phyloP scores from a whole-genome alignment of 2,888 invertebrate species.

The Gymnosoma rotundatum region DNA sequence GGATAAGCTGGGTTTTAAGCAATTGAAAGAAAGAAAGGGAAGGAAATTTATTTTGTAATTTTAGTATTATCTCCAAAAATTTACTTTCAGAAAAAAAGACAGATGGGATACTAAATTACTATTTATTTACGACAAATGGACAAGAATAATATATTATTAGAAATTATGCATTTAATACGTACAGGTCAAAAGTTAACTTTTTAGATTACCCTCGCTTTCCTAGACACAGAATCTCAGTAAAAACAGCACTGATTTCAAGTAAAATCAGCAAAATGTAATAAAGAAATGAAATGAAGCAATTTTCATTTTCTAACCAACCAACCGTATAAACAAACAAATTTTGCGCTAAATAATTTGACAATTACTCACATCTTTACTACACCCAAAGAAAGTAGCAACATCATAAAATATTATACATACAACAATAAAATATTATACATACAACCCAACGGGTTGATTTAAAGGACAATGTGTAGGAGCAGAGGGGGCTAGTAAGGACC shows the following conservation, averaged over 20 bases:
- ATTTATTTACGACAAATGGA: too few species aligned
- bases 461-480: constrained; percentile 10
- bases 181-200: background rate
- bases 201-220: constrained; percentile 1
- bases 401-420: constrained; percentile 28
- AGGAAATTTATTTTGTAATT: too few species aligned
- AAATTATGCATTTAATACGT: too few species aligned
- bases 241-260: constrained; percentile 18
- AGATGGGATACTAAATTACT: too few species aligned
- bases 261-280: constrained; percentile 21
- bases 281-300: constrained; percentile 68
- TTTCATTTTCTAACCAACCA: constrained; percentile 79
- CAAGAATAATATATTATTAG: too few species aligned
- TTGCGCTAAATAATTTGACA: constrained; percentile 82
- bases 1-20: too few species aligned
- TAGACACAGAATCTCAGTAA: background rate
- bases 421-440: constrained; percentile 40
- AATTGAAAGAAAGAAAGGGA: too few species aligned
- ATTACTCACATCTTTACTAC: constrained; percentile 79
- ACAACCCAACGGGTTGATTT: constrained; percentile 19
- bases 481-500: background rate
- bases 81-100: too few species aligned
- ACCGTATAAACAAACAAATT: constrained; percentile 81
- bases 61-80: too few species aligned
- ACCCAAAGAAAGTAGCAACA: constrained; percentile 32